Base-by-base conservation (phyloP, 1,140 invertebrate genomes). In the Zophobas morio region DNA sequence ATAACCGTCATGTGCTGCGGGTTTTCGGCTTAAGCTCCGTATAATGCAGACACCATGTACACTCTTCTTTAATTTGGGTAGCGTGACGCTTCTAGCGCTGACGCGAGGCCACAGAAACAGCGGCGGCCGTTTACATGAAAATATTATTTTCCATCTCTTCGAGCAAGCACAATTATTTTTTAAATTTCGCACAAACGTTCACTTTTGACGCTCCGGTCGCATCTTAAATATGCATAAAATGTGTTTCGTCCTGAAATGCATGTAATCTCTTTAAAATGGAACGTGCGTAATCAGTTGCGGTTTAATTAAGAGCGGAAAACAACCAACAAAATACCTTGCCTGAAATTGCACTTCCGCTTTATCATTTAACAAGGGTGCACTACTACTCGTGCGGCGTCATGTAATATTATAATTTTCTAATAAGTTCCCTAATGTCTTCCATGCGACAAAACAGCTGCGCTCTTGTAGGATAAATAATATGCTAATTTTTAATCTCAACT, bases 381-480 rank as follows among this genome's bases (percentile, higher is more conserved):
- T 66, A 66, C 60, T 66, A 42, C 20, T 42, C n/a, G 40, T 40
- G 6, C 60, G 39, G 60, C 6, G 20, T 66, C 42, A 20, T 20
- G 49, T 66, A 66, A 66, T 66, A 66, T 66, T 40, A 42, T 66
- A 66, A 66, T 66, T 66, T 66, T 66, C 8, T 66, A 66, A 66
- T 66, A 66, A 66, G 37, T 66, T 66, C 60, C 60, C 39, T 66
- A 66, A 47, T 40, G 60, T 66, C 39, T 66, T n/a, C 39, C 36
- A 32, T 20, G 60, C 37, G 39, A 40, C 6, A 66, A 66, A 42
- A 66, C 60, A 66, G 40, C 60, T 66, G 60, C 33, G 60, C 60
- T 66, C 42, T 36, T 42, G 33, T n/a, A 66, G 42, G 6, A 66
- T 40, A 63, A n/a, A 63, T 63, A 63, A 63, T 63, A 63, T 66